Evolutionary conservation across 2,888 invertebrate genomes (phyloP).

Genomic region (Drepanosiphum platanoidis): DNA sequence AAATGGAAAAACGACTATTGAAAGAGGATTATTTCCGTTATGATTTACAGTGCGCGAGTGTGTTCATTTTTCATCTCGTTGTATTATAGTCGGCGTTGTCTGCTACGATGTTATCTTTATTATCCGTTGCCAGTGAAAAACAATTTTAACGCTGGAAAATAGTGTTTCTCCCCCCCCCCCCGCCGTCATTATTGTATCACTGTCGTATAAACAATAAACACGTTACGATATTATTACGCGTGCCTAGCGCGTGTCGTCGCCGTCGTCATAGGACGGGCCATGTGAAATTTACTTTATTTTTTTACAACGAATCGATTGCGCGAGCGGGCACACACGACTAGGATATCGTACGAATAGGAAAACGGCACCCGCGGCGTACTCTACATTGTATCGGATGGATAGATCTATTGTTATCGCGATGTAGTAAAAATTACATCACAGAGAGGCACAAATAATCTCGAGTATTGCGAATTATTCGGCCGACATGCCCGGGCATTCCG

Average conservation of each 20-base stretch:
- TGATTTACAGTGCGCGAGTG: background rate
- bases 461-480: background rate
- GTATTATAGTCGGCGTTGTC: no score
- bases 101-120: no score
- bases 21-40: slow-evolving; percentile 11
- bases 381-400: background rate
- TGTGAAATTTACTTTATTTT: no score
- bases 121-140: no score
- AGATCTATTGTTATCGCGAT: background rate
- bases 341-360: background rate
- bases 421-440: background rate
- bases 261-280: no score
- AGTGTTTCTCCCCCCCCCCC: background rate
- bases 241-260: no score
- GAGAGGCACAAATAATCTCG: background rate
- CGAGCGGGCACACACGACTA: no score
- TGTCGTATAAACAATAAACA: background rate
- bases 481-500: background rate
- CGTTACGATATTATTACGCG: background rate
- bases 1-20: slow-evolving; percentile 27
- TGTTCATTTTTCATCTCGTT: background rate
- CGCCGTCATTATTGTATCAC: background rate
- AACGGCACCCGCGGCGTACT: background rate
- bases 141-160: background rate
- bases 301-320: no score